Evolutionary conservation across 2,888 invertebrate genomes (phyloP).

Genomic region (Cosmia pyralina): DNA sequence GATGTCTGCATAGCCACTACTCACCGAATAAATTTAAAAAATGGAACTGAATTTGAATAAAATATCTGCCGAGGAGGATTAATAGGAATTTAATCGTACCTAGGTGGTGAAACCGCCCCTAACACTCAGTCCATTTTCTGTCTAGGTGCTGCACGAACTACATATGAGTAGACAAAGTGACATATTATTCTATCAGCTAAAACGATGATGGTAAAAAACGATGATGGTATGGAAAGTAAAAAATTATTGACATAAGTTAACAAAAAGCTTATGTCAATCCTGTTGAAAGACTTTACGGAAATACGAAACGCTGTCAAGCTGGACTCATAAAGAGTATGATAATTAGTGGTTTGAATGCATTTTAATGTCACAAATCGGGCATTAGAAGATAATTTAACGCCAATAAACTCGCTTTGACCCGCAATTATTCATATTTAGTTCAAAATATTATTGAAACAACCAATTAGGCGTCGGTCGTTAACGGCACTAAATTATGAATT

Average conservation of each 20-base stretch:
- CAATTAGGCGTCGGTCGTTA: neutral
- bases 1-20: no score
- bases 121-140: no score
- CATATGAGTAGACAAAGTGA: no score
- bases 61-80: no score
- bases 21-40: no score
- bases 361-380: neutral
- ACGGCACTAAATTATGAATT: slow-evolving; percentile 4
- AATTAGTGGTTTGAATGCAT: neutral
- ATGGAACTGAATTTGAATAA: no score
- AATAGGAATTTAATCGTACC: no score
- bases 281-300: neutral
- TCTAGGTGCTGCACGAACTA: neutral
- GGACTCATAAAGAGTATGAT: neutral
- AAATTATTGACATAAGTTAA: no score
- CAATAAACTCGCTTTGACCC: neutral
- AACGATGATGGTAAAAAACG: neutral
- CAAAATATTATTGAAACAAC: slow-evolving; percentile 5
- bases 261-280: neutral
- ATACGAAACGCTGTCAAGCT: neutral
- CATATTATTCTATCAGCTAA: neutral
- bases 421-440: slow-evolving; percentile 1
- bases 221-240: no score
- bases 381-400: neutral
- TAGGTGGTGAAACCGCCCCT: no score